Evolutionary conservation across 2,797 vertebrate species (phyloP).

Genomic region (Sparus aurata): DNA sequence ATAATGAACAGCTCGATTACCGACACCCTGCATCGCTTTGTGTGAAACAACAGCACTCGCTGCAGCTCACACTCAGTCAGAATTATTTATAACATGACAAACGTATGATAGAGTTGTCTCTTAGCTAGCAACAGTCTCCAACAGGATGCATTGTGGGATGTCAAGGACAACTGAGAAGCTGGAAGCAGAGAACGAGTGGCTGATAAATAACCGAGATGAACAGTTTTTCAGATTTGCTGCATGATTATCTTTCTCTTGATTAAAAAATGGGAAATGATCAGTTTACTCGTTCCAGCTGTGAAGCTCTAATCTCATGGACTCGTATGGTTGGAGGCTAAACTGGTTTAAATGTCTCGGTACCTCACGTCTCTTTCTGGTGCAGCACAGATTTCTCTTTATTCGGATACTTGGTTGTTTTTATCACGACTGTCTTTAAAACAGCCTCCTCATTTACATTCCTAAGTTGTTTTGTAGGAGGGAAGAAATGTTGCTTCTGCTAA

Average conservation of each 20-base stretch:
- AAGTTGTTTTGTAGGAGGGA: conserved; percentile 22
- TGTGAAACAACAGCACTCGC: conserved; percentile 42
- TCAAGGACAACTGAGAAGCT: neutral
- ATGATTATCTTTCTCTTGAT: too few relatives aligned
- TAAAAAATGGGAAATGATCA: too few relatives aligned
- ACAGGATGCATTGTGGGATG: neutral
- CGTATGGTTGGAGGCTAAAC: too few relatives aligned
- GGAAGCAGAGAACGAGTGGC: too few relatives aligned
- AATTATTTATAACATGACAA: conserved; percentile 42
- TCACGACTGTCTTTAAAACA: conserved; percentile 8
- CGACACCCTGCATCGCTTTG: conserved; percentile 37
- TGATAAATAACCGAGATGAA: too few relatives aligned
- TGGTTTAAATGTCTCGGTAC: neutral
- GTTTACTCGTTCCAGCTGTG: too few relatives aligned
- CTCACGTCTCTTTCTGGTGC: conserved; percentile 10
- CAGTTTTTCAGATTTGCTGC: too few relatives aligned
- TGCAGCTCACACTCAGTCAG: conserved; percentile 36
- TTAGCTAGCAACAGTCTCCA: conserved; percentile 5
- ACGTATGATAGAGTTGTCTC: conserved; percentile 30
- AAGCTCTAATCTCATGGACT: too few relatives aligned
- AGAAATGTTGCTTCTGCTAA: conserved; percentile 30
- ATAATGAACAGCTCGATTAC: conserved; percentile 58
- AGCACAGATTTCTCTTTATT: neutral
- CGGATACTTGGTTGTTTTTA: conserved; percentile 7
- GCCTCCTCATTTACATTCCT: conserved; percentile 19